These are phyloP conservation scores for Tyto alba DNA, from an alignment of 2,113 vertebrate species.

Conservation along the genomic window DNA sequence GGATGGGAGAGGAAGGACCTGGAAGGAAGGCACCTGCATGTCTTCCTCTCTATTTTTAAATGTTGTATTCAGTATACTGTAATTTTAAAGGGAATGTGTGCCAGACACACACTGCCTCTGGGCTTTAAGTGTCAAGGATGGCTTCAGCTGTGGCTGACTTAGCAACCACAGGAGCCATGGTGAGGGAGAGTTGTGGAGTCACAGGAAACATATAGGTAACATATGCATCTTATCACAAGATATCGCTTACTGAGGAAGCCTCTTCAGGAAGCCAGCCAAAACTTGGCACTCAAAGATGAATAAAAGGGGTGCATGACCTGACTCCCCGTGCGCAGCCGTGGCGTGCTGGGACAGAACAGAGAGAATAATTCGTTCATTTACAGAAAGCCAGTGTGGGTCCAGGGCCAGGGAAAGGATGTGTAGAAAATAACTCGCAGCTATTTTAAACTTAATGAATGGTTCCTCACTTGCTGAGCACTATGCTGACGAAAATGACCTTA, in stretches of 20 bases:
- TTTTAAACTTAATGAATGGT: background rate
- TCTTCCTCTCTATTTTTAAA: background rate
- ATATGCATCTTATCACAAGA: rapidly evolving
- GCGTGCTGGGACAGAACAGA: background rate
- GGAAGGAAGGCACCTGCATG: rapidly evolving
- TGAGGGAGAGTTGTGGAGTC: background rate
- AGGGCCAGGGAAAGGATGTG: background rate
- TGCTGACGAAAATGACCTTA: background rate
- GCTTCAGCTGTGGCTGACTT: background rate
- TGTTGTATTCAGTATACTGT: background rate
- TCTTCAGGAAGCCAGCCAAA: background rate
- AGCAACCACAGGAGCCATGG: background rate
- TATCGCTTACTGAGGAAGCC: background rate
- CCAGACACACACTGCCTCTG: background rate
- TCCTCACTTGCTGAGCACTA: background rate
- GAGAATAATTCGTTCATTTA: background rate
- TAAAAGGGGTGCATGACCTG: background rate
- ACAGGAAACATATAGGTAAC: rapidly evolving
- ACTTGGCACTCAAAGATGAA: background rate
- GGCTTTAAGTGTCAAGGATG: rapidly evolving
- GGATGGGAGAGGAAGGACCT: background rate
- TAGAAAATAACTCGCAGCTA: background rate
- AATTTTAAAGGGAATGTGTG: background rate
- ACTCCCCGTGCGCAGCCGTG: rapidly evolving
- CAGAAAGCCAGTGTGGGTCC: background rate